A percentile compares a stretch with the other conserved stretches of the same genome.
phyloP scores from a whole-genome alignment of 2,888 invertebrate genomes.

The Tachina fera region DNA sequence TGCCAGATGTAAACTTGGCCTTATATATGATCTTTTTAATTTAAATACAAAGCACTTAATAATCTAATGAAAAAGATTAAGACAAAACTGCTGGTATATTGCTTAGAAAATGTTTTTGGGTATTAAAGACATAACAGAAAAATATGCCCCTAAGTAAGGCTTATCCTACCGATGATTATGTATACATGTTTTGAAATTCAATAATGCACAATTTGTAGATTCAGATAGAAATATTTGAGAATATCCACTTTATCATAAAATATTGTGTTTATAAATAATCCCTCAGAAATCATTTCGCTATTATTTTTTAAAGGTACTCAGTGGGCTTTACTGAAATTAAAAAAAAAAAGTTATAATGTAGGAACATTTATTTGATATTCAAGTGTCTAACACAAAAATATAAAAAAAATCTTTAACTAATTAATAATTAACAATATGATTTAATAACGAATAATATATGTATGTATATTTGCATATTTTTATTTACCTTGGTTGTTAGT shows the following conservation, averaged over 20 bases:
- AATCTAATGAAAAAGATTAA: too few relatives aligned
- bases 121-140: too few relatives aligned
- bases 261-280: neutral
- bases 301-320: too few relatives aligned
- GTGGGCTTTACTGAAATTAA: neutral
- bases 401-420: neutral
- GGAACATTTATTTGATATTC: neutral
- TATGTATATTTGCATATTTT: neutral
- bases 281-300: neutral
- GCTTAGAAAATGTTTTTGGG: too few relatives aligned
- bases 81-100: too few relatives aligned
- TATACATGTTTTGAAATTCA: neutral
- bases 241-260: neutral
- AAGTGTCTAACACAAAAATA: neutral
- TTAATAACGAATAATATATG: neutral
- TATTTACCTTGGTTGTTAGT: neutral
- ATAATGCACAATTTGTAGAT: neutral
- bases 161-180: too few relatives aligned
- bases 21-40: too few relatives aligned
- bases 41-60: too few relatives aligned
- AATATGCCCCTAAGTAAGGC: too few relatives aligned
- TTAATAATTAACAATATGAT: constrained; percentile 3
- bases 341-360: neutral
- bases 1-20: too few relatives aligned
- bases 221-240: neutral